Evolutionary conservation across 2,797 vertebrate genomes (phyloP).

Genomic region (Hafferia zeledoni): DNA sequence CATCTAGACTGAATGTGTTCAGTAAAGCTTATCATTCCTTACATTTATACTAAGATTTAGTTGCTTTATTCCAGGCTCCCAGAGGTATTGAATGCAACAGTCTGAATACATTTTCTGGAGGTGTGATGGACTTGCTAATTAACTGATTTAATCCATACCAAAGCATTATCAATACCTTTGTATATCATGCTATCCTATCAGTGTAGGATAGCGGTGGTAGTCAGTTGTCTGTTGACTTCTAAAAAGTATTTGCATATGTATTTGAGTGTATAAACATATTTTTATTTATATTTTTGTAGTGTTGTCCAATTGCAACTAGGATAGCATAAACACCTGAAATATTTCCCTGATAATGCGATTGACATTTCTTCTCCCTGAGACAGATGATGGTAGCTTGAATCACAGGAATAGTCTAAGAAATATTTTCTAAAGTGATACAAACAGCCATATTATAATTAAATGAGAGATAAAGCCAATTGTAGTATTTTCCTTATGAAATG

Average conservation of each 20-base stretch:
- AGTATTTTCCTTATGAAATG: neutral
- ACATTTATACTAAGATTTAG: constrained; percentile 6
- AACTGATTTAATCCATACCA: neutral
- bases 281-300: neutral
- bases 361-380: neutral
- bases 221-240: neutral
- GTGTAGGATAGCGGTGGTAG: neutral
- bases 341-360: neutral
- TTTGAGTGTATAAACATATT: neutral
- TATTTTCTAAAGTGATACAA: neutral
- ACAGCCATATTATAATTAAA: neutral
- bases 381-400: neutral
- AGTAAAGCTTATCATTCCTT: constrained; percentile 42
- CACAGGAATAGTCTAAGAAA: neutral
- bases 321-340: neutral
- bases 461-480: neutral
- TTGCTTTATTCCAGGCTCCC: constrained; percentile 10
- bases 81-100: neutral
- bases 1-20: neutral
- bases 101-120: constrained; percentile 3
- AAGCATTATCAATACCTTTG: neutral
- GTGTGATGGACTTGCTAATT: neutral
- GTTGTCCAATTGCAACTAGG: neutral
- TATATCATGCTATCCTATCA: neutral
- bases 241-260: neutral